Evolutionary conservation across 1,140 invertebrate genomes (phyloP).

Genomic region (Eumaeus atala): DNA sequence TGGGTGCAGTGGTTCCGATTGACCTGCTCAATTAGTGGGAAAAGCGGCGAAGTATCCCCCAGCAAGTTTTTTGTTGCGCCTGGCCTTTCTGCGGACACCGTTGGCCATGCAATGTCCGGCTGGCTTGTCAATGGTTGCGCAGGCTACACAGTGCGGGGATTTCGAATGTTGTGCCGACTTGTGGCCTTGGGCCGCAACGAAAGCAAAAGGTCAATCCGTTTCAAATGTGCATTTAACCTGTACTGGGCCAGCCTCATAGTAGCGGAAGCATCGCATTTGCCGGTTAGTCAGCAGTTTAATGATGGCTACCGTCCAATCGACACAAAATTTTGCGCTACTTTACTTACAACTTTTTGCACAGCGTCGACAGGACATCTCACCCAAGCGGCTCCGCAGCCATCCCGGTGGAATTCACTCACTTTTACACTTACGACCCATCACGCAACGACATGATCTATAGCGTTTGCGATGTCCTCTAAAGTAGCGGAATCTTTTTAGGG

Average conservation of each 20-base stretch:
- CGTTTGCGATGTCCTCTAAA: background rate
- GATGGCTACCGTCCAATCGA: background rate
- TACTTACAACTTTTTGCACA: slow-evolving; percentile 2
- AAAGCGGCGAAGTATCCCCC: too few species aligned
- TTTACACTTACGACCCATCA: slow-evolving; percentile 7
- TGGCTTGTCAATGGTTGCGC: background rate
- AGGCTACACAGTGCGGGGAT: slow-evolving; percentile 5
- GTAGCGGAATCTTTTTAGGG: slow-evolving; percentile 15
- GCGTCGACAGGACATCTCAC: slow-evolving; percentile 19
- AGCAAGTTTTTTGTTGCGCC: too few species aligned
- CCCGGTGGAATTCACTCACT: background rate
- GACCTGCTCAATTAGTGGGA: background rate
- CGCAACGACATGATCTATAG: background rate
- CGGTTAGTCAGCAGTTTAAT: background rate
- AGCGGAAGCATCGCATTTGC: slow-evolving; percentile 17
- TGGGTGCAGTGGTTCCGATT: background rate
- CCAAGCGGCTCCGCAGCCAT: background rate
- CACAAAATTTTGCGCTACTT: background rate
- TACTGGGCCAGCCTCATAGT: slow-evolving; percentile 7
- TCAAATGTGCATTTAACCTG: slow-evolving; percentile 1
- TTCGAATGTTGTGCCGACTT: background rate
- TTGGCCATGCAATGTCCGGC: background rate
- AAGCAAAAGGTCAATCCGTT: slow-evolving; percentile 15
- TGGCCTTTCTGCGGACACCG: background rate
- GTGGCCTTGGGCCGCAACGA: slow-evolving; percentile 10